Base-by-base conservation (phyloP, 2,113 vertebrate genomes). In the Todiramphus chloris region DNA sequence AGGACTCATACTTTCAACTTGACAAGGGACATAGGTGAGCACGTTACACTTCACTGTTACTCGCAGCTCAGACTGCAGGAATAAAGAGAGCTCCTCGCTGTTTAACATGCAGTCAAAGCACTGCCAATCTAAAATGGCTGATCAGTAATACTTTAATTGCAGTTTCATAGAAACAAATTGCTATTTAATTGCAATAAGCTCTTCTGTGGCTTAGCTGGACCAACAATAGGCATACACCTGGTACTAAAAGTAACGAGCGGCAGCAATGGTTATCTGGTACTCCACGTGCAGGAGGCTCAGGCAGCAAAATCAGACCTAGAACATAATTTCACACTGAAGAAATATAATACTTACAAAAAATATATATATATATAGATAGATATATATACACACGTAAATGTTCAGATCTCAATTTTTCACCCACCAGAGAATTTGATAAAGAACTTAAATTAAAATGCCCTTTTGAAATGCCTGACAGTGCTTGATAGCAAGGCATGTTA, bases 81-180 rank as follows among this genome's bases (percentile, higher is more conserved):
- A 56, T 25, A 73, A 86, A 95, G 80, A 87, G 91, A 93, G 92
- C 89, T 59, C 91, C 91, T 96, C 80, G 9, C 96, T 98, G 91
- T 59, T 98, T 98, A 97, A 91, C 97, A 98, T 97, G 97, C 97
- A 50, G 87, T 68, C 95, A 93, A 92, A 97, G 98, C 97, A 56
- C 37, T 96, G 97, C 97, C 97, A 97, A 96, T 97, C 97, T 98
- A 98, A 98, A 97, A 98, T 97, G 98, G 98, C 97, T 98, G 98
- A 98, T 98, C 97, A 75, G 97, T 98, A 98, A 98, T 98, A 97
- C 97, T 98, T 98, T 98, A 98, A 98, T 98, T 98, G 98, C 98
- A 98, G 98, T 98, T 98, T 98, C 98, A 98, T 97, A 97, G 98
- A 98, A 98, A 98, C 98, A 98, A 98, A 98, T 98, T 98, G 98